Evolutionary conservation across 1,140 invertebrate species (phyloP).

Genomic region (Eubasilissa regina): DNA sequence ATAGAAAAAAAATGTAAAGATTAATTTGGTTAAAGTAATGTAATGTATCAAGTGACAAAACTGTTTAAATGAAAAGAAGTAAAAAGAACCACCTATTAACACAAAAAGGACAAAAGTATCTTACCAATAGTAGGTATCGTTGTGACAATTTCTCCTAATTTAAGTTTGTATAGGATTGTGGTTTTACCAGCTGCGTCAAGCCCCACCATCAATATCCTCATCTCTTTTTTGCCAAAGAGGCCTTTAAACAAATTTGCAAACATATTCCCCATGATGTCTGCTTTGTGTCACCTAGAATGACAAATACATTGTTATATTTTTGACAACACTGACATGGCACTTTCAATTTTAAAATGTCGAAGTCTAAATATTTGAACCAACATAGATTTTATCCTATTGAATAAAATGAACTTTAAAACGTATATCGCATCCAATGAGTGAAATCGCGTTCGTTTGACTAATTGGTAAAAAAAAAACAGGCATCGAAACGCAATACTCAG

Average conservation of each 20-base stretch:
- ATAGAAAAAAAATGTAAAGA: too few species aligned
- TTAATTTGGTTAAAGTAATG: too few species aligned
- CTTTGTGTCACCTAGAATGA: constrained; percentile 64
- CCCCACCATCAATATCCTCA: constrained; percentile 98
- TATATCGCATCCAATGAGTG: background rate
- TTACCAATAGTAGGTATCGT: constrained; percentile 99
- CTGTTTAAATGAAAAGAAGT: too few species aligned
- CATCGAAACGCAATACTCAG: constrained; percentile 40
- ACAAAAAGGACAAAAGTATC: constrained; percentile 57
- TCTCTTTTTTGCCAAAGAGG: constrained; percentile 98
- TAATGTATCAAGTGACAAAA: too few species aligned
- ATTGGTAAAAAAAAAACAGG: constrained; percentile 11
- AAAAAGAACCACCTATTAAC: too few species aligned
- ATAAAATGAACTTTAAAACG: background rate
- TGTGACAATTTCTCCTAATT: constrained; percentile 99
- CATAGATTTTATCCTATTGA: background rate
- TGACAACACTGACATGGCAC: constrained; percentile 39
- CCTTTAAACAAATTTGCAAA: constrained; percentile 93
- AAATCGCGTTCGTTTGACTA: background rate
- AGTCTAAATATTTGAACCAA: background rate
- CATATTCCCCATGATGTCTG: constrained; percentile 86
- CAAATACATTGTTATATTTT: constrained; percentile 39
- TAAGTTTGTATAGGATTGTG: constrained; percentile 99
- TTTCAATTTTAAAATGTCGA: background rate
- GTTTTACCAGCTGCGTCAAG: constrained; percentile 99